Evolutionary conservation across 2,888 invertebrate genomes (phyloP), one percentile per base, ranked within the genome.

Genomic region (Melanotus villosus): DNA sequence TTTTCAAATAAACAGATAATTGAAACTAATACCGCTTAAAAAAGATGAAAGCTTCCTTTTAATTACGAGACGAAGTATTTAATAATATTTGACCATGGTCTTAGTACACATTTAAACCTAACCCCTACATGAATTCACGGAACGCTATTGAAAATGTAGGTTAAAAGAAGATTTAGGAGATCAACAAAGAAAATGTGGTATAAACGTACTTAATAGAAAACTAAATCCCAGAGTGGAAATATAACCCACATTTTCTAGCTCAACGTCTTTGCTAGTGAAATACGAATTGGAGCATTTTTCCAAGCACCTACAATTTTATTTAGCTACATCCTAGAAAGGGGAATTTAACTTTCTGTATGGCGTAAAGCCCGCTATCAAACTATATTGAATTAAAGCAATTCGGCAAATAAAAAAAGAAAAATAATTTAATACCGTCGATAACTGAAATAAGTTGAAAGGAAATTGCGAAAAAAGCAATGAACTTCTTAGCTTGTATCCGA

Each of bases 121-220:
- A 32, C 52, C 47, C 34, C 58, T 59, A 59, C 18, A 34, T 59
- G 54, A 26, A 60, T 59, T 60, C 60, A 23, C 23, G 47, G 10
- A 32, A 30, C 41, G 56, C 54, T 38, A 58, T 26, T 52, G 38
- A 63, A 62, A 60, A 68, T 63, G 47, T 68, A 68, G 68, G 68
- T 68, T 68, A 63, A 68, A 62, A 56, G 63, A 67, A 62, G 67
- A 68, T 68, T 68, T 57, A 36, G 38, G 30, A 62, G 63, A 68
- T 68, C 68, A 63, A 63, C 63, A 62, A 64, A 57, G 68, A 58
- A 68, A 68, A 68, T 57, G 45, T 59, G 54, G 62, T 68, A 68
- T 68, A 63, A 63, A 63, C 54, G 43, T 65, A 65, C 50, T 68
- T 63, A 68, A 63, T 63, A 59, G 67, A 62, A 67, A 62, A 68